Evolutionary conservation across 2,113 vertebrate species (phyloP), one percentile per base, ranked within the genome.

Genomic region (Ochotona curzoniae): DNA sequence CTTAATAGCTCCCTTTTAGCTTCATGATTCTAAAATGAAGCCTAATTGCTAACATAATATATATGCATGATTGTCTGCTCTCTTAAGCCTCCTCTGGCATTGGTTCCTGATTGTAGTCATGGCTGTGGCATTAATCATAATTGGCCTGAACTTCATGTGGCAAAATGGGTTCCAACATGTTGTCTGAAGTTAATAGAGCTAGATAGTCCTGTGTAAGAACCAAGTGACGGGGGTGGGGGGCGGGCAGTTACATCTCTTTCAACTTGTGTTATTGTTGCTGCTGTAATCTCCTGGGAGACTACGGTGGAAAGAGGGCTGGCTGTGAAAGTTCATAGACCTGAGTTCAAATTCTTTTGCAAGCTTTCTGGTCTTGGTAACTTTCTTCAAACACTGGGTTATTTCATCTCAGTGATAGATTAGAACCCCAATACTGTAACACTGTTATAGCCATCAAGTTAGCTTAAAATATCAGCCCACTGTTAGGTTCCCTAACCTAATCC

Each of bases 1-100:
- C 54, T 17, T 74, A 89, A 57, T 70, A 17, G 75, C n/a, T 47
- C 94, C 64, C 61, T 70, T 93, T 81, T 8, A 7, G 23, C 90
- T 89, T 95, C 61, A 71, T 18, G 21, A 73, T 89, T 91, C 80
- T 78, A 93, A 80, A 90, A 91, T 78, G 83, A 64, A 75, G 32
- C 76, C 54, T 89, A 88, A 79, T 83, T 90, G 88, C 78, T 87
- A 86, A 85, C 67, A 89, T 66, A 91, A 83, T 81, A 18, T 84
- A 78, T 76, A 44, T 89, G 51, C n/a, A 0, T 91, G 91, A 87
- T 38, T 70, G 30, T 95, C 79, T 93, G 83, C 71, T 87, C 76
- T 93, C 87, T 95, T 91, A 26, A 91, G 93, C 90, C 87, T 81
- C 84, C 81, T 93, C 84, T 93, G 93, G 93, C 93, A 30, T 18